A percentile compares a stretch with the other conserved stretches of the same genome.
Evolutionary conservation across 2,888 invertebrate species (phyloP).

Genomic region (Cerastis rubricosa): DNA sequence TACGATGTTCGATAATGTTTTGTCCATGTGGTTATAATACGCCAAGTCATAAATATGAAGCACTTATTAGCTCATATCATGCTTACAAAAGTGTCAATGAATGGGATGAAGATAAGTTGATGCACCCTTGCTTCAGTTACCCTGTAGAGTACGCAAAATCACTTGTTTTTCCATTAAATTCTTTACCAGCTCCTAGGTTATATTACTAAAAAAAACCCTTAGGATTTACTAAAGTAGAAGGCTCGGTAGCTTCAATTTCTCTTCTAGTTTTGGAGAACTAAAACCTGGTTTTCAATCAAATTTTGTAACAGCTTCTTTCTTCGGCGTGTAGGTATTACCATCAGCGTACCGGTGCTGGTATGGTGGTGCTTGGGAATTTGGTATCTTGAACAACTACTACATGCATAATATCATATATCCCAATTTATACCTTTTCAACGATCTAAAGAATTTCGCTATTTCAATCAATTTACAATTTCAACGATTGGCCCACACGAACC

Average conservation of each 20-base stretch:
- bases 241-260: neutral
- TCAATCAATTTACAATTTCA: conserved; percentile 43
- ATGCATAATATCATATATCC: neutral
- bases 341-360: too few species aligned
- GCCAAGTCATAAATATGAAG: conserved; percentile 78
- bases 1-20: conserved; percentile 57
- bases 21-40: conserved; percentile 77
- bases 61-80: conserved; percentile 74
- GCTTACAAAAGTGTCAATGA: conserved; percentile 68
- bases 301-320: neutral
- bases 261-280: neutral
- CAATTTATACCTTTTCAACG: neutral
- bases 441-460: conserved; percentile 34
- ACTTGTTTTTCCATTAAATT: conserved; percentile 24
- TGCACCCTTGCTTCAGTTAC: conserved; percentile 30
- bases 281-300: neutral
- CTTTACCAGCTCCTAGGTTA: neutral
- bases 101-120: conserved; percentile 62
- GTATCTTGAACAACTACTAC: neutral
- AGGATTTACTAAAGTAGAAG: too few species aligned
- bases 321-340: neutral
- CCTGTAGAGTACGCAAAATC: neutral
- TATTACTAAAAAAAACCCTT: neutral
- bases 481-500: conserved; percentile 58
- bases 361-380: neutral